Evolutionary conservation across 2,113 vertebrate species (phyloP), one percentile per base, ranked within the genome.

Genomic region (Triplophysa siluroides): DNA sequence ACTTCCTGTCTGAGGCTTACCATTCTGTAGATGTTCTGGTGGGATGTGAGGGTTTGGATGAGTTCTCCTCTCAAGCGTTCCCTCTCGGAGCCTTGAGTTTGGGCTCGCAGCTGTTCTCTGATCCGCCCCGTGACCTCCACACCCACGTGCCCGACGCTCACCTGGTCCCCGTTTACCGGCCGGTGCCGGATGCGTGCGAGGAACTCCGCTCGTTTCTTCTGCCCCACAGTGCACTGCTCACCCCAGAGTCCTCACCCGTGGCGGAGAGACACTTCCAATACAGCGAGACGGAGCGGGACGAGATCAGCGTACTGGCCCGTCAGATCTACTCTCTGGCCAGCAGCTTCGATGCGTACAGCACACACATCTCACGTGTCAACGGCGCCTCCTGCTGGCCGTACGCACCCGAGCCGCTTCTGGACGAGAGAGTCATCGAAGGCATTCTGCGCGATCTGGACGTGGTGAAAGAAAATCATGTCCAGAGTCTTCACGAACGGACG

Each of bases 271-370:
- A 60, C 0, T 78, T 78, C 43, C 84, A 60, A 9, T 93, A 90
- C 85, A 85, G 75, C 0, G 89, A 90, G 80, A 52, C 47, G 63
- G 90, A 93, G 23, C 88, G 82, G 62, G 87, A 14, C 0, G 91
- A 93, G 83, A 92, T 94, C 83, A 91, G 90, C n/a, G 83, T 92
- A 3, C 84, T 95, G 77, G 94, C 94, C 12, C 87, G 88, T 26
- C 94, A 95, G 88, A 94, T 95, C 81, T 93, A 91, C 50, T 93
- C 92, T 0, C 79, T 95, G 76, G 92, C 93, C 56, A 92, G 88
- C 83, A 93, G 90, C 86, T 93, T 94, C 21, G 85, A 91, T 82
- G 78, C 56, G 19, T 90, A 89, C 68, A 82, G 84, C 71, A 67
- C 66, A 19, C 80, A 86, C 43, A 82, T 79, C 41, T 81, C 82